Evolutionary conservation across 2,797 vertebrate species (phyloP).

Genomic region (Dipus sagitta): DNA sequence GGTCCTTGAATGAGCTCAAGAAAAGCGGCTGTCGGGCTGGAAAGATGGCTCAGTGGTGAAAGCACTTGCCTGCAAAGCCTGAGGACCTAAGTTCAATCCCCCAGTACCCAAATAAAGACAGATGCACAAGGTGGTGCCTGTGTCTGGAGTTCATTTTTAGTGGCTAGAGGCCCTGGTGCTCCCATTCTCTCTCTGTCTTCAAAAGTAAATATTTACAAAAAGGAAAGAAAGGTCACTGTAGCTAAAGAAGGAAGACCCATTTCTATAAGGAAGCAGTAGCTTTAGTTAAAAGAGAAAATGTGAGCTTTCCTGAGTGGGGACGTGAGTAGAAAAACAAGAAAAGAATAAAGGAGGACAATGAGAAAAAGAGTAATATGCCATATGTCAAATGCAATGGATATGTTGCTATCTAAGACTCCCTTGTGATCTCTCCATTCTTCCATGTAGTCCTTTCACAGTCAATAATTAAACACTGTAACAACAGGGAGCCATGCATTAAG

Average conservation of each 20-base stretch:
- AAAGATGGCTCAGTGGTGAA: no score
- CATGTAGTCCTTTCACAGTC: neutral
- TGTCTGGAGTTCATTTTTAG: no score
- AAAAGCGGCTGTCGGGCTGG: neutral
- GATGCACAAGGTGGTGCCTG: no score
- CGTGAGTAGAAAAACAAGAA: neutral
- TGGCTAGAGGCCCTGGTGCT: no score
- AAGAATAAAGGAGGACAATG: neutral
- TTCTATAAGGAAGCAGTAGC: neutral
- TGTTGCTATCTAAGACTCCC: no score
- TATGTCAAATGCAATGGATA: accelerated
- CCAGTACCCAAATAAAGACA: no score
- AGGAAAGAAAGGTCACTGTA: neutral
- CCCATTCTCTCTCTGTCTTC: no score
- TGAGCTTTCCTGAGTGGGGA: neutral
- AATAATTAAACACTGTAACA: neutral
- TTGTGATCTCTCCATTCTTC: neutral
- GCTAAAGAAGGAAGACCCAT: neutral
- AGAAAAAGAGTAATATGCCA: neutral
- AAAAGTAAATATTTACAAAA: no score
- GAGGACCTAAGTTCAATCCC: no score
- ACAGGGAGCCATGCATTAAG: neutral
- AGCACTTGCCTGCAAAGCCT: no score
- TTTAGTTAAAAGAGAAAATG: neutral
- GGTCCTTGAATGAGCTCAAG: neutral